Conservation (phyloP, 2,888 invertebrate genomes). For the Eumerus sabulonum region DNA sequence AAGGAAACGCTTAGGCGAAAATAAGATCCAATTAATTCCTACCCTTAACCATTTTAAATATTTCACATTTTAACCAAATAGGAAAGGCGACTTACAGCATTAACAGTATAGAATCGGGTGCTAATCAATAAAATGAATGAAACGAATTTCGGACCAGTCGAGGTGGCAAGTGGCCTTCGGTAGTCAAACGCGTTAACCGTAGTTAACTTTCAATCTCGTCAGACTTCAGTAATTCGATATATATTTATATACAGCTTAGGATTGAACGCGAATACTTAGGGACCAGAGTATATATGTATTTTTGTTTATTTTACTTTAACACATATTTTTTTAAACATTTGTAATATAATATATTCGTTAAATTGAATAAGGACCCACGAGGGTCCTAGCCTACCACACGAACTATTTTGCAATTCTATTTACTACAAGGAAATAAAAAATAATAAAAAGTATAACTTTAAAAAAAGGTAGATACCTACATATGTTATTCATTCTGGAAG, state of each 20-base stretch:
- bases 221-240: slow-evolving; percentile 34
- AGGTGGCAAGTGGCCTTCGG: slow-evolving; percentile 11
- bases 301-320: too few species aligned
- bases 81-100: slow-evolving; percentile 25
- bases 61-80: slow-evolving; percentile 57
- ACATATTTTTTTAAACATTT: background rate
- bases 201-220: slow-evolving; percentile 57
- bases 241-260: background rate
- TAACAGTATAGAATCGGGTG: slow-evolving; percentile 43
- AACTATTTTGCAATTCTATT: background rate
- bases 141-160: slow-evolving; percentile 5
- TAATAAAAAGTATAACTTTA: too few species aligned
- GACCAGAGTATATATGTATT: too few species aligned
- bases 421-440: too few species aligned
- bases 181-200: slow-evolving; percentile 44
- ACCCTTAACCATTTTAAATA: slow-evolving; percentile 7
- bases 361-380: background rate
- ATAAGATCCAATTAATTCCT: slow-evolving; percentile 6
- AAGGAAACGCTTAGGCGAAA: slow-evolving; percentile 59
- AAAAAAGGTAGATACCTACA: too few species aligned
- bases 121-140: slow-evolving; percentile 44
- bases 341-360: background rate
- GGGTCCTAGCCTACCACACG: background rate
- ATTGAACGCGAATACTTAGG: too few species aligned
- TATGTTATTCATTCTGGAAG: too few species aligned